Evolutionary conservation across 2,888 invertebrate genomes (phyloP).

Genomic region (Amiota communis): DNA sequence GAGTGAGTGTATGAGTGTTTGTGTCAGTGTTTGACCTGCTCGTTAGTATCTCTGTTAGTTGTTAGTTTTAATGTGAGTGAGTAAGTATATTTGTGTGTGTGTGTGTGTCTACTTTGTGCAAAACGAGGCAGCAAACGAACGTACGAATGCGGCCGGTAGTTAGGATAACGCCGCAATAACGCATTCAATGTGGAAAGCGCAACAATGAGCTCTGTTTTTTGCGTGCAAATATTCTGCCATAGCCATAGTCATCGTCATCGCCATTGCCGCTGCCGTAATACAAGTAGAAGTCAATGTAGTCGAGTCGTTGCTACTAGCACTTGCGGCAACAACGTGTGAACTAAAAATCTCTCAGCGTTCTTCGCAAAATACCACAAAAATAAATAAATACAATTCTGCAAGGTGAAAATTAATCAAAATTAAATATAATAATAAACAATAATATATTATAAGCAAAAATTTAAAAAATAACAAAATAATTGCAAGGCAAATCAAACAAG

Average conservation of each 20-base stretch:
- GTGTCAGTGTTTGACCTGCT: constrained; percentile 9
- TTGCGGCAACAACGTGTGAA: constrained; percentile 7
- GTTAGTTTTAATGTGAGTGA: constrained; percentile 31
- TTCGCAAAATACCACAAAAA: background rate
- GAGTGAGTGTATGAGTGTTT: background rate
- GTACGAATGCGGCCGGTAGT: constrained; percentile 64
- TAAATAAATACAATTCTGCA: background rate
- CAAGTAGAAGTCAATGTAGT: background rate
- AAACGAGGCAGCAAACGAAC: constrained; percentile 44
- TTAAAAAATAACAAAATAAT: background rate
- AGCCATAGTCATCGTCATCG: background rate
- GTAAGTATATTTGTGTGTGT: constrained; percentile 35
- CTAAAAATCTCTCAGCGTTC: background rate
- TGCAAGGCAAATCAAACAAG: constrained; percentile 2
- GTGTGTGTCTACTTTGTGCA: constrained; percentile 39
- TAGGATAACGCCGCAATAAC: constrained; percentile 66
- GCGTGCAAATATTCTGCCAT: constrained; percentile 28
- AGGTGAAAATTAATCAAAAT: too few relatives aligned
- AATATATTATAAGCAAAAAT: background rate
- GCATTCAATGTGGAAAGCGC: constrained; percentile 68
- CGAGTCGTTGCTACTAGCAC: background rate
- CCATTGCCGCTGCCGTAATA: background rate
- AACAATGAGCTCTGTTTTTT: constrained; percentile 60
- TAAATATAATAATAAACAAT: background rate
- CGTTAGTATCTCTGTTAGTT: constrained; percentile 18